Conservation (phyloP, 2,888 invertebrate genomes). For the Acanthosepion lycidas region DNA sequence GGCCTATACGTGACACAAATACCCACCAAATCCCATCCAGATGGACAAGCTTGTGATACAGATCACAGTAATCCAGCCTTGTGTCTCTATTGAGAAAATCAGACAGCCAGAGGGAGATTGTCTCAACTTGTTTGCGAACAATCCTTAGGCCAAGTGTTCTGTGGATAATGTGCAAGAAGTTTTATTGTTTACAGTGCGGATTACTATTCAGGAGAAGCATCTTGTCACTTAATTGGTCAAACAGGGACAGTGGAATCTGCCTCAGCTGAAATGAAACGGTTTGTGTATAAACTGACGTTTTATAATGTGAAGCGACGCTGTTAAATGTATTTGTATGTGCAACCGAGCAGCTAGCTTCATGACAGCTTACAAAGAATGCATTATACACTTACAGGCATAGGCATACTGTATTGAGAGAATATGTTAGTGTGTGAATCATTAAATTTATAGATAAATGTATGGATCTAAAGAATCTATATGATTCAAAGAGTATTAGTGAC, state of each 20-base stretch:
- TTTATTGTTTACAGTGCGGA: slow-evolving; percentile 13
- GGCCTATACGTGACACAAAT: slow-evolving; percentile 33
- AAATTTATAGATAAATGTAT: neutral
- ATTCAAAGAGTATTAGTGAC: neutral
- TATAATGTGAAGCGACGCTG: neutral
- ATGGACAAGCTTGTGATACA: slow-evolving; percentile 33
- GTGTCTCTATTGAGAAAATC: neutral
- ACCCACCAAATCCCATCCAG: slow-evolving; percentile 33
- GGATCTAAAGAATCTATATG: neutral
- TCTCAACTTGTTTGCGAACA: slow-evolving; percentile 33
- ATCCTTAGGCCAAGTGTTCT: neutral
- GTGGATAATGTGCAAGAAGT: slow-evolving; percentile 8
- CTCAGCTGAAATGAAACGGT: neutral
- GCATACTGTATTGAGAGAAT: neutral
- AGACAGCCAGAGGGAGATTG: neutral
- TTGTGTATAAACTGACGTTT: neutral
- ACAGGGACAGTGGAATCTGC: neutral
- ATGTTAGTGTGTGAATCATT: neutral
- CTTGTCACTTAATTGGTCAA: slow-evolving; percentile 22
- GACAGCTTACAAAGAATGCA: neutral
- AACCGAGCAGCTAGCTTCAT: neutral
- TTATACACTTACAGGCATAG: neutral
- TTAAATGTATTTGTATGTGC: neutral
- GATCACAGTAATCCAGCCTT: neutral
- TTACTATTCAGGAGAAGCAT: neutral